Evolutionary conservation across 2,888 invertebrate species (phyloP), one percentile per base, ranked within the genome.

Genomic region (Sussaba pulchella): DNA sequence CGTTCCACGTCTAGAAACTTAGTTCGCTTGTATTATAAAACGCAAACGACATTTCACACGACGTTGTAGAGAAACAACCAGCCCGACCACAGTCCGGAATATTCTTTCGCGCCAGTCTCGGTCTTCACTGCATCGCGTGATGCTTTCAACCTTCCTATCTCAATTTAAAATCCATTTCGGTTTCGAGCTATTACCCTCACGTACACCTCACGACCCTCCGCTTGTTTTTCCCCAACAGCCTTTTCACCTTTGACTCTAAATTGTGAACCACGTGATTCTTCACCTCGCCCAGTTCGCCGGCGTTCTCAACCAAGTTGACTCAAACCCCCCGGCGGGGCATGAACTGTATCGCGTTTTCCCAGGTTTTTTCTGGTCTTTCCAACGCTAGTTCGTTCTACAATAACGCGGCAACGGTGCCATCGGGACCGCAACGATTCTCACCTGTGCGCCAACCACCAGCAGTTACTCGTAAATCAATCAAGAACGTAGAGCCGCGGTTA

Each of bases 381-480:
- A 57, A 54, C 66, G 61, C 76, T 74, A 69, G 72, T 26, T 14
- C 26, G 41, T 72, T 6, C 14, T n/a, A 43, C 12, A n/a, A 59
- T 50, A 26, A 69, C 39, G 41, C 50, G 39, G 31, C 67, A 73
- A 26, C 26, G 41, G 41, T 39, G 14, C 63, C 21, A n/a, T 26
- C 21, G 41, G 21, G 21, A 77, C 78, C 78, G 54, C 81, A 79
- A 73, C 71, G 66, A 72, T 81, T 82, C 83, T 82, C 84, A 84
- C 81, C 81, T 82, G 84, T 72, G 82, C 74, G 43, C 74, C 52
- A 64, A 70, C 64, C 79, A 50, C 63, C 64, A 31, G 31, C 77
- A 76, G 79, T 81, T 81, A 57, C 52, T 79, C 78, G 77, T 82
- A 82, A 82, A 84, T 84, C 84, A 82, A 84, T 84, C 82, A 84